Evolutionary conservation across 1,140 invertebrate genomes (phyloP).

Genomic region (Euura saliciscinereae): DNA sequence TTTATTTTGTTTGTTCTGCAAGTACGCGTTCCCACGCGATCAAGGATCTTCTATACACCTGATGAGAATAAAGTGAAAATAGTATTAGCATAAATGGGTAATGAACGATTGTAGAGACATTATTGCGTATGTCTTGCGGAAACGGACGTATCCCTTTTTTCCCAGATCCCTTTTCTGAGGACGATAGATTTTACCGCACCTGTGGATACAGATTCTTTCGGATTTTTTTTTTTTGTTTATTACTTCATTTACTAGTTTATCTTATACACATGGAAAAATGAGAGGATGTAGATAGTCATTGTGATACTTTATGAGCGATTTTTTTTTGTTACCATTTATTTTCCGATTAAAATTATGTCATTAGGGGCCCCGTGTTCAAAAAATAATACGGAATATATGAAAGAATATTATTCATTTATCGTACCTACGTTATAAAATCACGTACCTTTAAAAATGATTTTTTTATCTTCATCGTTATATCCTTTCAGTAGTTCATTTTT

Average conservation of each 20-base stretch:
- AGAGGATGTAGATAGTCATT: neutral
- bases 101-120: no score
- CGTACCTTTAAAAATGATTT: no score
- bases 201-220: no score
- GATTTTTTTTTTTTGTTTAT: neutral
- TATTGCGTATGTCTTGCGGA: no score
- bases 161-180: no score
- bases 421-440: no score
- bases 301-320: neutral
- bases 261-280: neutral
- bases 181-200: no score
- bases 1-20: constrained; percentile 24
- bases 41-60: constrained; percentile 50
- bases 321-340: neutral
- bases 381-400: no score
- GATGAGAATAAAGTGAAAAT: constrained; percentile 35
- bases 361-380: neutral
- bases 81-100: neutral
- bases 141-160: no score
- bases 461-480: no score
- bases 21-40: constrained; percentile 45
- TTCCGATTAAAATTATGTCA: constrained; percentile 5
- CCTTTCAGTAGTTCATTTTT: no score
- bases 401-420: no score
- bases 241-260: neutral